phyloP scores from a whole-genome alignment of 2,888 invertebrate species.

The Calameuta pallipes region DNA sequence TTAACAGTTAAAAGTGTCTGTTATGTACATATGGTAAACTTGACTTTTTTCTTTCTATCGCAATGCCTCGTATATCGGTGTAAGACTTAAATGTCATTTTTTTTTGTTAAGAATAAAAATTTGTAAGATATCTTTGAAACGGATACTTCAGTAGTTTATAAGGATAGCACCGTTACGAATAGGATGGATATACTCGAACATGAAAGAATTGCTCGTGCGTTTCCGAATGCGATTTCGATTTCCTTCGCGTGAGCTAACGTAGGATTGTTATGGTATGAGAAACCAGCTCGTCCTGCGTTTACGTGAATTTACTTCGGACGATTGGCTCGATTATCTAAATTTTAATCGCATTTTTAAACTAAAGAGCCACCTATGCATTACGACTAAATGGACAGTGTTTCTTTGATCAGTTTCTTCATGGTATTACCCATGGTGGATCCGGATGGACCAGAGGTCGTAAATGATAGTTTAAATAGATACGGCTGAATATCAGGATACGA shows the following conservation, averaged over 20 bases:
- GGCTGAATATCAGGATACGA: conserved; percentile 94
- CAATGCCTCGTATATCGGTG: background rate
- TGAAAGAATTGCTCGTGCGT: background rate
- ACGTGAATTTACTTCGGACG: conserved; percentile 3
- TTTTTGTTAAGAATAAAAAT: background rate
- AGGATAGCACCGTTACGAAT: background rate
- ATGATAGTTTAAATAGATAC: conserved; percentile 93
- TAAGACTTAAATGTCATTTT: background rate
- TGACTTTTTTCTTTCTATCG: background rate
- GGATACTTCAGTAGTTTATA: background rate
- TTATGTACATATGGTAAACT: background rate
- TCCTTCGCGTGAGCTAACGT: background rate
- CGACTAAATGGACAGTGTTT: conserved; percentile 81
- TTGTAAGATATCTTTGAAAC: background rate
- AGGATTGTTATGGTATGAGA: background rate
- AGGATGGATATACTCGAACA: background rate
- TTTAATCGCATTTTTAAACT: background rate
- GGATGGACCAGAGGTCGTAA: conserved; percentile 82
- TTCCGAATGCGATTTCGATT: background rate
- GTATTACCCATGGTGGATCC: conserved; percentile 87
- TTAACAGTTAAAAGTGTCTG: background rate
- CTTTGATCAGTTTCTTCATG: conserved; percentile 89
- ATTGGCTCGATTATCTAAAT: conserved; percentile 1
- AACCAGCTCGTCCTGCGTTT: background rate
- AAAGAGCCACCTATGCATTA: background rate